A percentile compares a stretch with the other conserved stretches of the same genome.
Evolutionary conservation across 2,888 invertebrate genomes (phyloP).

Genomic region (Ganaspis brasiliensis): DNA sequence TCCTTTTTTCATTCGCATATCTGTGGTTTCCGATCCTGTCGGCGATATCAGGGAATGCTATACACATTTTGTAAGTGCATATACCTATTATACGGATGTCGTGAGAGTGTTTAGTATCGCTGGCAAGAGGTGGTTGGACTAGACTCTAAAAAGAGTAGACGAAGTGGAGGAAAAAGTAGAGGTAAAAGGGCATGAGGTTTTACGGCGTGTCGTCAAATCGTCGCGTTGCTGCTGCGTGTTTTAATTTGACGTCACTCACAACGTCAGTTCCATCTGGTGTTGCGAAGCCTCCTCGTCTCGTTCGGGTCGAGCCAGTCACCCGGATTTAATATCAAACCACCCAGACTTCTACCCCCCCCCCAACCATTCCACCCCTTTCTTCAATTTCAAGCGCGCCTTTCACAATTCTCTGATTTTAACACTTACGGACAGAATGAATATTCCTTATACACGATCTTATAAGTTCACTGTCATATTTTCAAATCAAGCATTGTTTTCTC

Average conservation of each 20-base stretch:
- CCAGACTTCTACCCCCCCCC: constrained; percentile 55
- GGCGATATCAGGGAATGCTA: background rate
- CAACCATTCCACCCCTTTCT: constrained; percentile 53
- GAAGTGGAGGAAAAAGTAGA: constrained; percentile 31
- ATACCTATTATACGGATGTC: background rate
- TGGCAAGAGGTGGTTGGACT: constrained; percentile 10
- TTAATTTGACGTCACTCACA: constrained; percentile 79
- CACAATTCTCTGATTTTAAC: constrained; percentile 43
- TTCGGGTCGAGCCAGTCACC: constrained; percentile 76
- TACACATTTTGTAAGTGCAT: constrained; percentile 1
- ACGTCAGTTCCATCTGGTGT: constrained; percentile 79
- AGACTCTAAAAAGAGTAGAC: constrained; percentile 2
- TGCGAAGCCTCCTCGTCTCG: constrained; percentile 71
- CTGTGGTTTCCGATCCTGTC: constrained; percentile 21
- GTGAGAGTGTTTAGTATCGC: constrained; percentile 20
- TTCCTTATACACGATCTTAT: background rate
- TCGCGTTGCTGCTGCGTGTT: constrained; percentile 75
- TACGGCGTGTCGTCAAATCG: constrained; percentile 75
- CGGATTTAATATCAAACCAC: constrained; percentile 78
- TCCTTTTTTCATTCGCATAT: constrained; percentile 34
- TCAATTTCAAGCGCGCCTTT: constrained; percentile 36
- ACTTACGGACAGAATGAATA: constrained; percentile 13
- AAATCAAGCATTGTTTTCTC: constrained; percentile 5
- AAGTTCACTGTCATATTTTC: background rate
- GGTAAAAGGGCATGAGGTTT: constrained; percentile 60